These are phyloP conservation scores for Erithacus rubecula DNA, from an alignment of 2,797 vertebrate species.

Conservation along the genomic window DNA sequence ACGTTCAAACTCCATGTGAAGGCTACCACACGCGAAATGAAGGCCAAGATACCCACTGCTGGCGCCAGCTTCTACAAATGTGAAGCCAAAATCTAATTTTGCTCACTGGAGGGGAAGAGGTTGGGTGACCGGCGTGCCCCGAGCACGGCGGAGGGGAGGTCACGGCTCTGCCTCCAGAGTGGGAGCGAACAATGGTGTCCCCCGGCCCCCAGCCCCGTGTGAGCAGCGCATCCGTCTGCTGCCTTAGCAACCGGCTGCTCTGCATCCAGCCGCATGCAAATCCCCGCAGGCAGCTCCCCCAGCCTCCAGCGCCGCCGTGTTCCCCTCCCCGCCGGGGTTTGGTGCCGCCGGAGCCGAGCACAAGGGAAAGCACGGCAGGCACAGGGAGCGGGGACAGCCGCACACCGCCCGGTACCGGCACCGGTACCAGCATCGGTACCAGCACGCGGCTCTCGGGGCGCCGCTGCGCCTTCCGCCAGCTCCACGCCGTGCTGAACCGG, in stretches of 20 bases:
- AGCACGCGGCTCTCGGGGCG: background rate
- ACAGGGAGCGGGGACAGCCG: background rate
- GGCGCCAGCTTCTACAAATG: background rate
- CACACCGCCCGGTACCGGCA: background rate
- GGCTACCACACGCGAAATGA: rapidly evolving
- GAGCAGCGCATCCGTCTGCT: background rate
- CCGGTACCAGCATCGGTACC: too few relatives aligned
- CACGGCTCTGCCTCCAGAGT: rapidly evolving
- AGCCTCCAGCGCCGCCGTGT: background rate
- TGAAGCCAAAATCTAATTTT: background rate
- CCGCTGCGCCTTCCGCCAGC: background rate
- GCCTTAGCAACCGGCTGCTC: background rate
- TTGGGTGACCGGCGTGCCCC: rapidly evolving
- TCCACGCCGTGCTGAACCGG: too few relatives aligned
- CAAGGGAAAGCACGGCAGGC: too few relatives aligned
- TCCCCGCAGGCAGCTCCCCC: background rate
- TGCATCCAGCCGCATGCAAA: background rate
- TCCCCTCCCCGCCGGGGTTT: background rate
- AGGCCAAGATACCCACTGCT: background rate
- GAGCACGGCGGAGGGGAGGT: background rate
- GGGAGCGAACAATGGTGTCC: background rate
- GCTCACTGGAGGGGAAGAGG: background rate
- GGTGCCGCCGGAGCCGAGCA: rapidly evolving
- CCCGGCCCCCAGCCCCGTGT: background rate
- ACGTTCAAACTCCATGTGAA: background rate